Conservation (phyloP, 2,888 invertebrate species). For the Muscina levida region DNA sequence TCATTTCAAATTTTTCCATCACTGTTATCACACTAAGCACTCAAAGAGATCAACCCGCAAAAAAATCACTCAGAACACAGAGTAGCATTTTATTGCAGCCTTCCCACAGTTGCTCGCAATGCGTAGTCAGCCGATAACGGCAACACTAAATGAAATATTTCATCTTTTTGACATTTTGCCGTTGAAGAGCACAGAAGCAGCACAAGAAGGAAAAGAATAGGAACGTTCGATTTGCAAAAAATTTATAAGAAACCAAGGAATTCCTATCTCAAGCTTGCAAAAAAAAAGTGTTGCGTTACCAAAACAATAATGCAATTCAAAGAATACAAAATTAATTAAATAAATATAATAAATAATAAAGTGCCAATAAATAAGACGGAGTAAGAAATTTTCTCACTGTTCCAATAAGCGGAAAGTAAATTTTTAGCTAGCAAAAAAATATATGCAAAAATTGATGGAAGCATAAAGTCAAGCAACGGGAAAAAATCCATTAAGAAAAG, state of each 20-base stretch:
- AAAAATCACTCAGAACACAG: no score
- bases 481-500: background rate
- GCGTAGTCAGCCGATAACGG: background rate
- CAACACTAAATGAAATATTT: background rate
- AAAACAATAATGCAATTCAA: slow-evolving; percentile 2
- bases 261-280: slow-evolving; percentile 14
- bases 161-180: slow-evolving; percentile 45
- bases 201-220: no score
- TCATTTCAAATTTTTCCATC: no score
- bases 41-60: no score
- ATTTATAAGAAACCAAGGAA: slow-evolving; percentile 1
- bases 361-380: no score
- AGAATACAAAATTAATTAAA: slow-evolving; percentile 7
- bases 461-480: background rate
- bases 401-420: background rate
- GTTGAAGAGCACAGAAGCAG: slow-evolving; percentile 26
- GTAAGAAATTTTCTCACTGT: no score
- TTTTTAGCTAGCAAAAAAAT: slow-evolving; percentile 28
- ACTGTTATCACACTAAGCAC: no score
- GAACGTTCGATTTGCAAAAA: slow-evolving; percentile 14
- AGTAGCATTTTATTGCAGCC: no score
- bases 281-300: slow-evolving; percentile 23
- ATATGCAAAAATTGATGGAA: slow-evolving; percentile 17
- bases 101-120: no score
- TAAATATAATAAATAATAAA: slow-evolving; percentile 6